These are phyloP conservation scores for Drosophila trichaetosa DNA, from an alignment of 2,888 invertebrate species.

Conservation along the genomic window DNA sequence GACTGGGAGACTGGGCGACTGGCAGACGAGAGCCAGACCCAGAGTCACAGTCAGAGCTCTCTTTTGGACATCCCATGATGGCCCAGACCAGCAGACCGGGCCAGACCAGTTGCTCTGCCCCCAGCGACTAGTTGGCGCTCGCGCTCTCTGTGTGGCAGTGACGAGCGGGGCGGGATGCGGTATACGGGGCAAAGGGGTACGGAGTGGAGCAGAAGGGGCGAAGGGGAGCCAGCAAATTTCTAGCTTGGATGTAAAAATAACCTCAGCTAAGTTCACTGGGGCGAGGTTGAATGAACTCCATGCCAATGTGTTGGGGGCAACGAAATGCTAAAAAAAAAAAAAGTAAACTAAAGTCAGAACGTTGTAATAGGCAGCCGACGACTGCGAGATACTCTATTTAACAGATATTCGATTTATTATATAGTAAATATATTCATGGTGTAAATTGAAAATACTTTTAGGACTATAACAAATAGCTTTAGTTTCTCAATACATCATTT, in stretches of 20 bases:
- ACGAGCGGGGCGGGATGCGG: slow-evolving; percentile 7
- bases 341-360: slow-evolving; percentile 25
- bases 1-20: slow-evolving; percentile 32
- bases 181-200: too few relatives aligned
- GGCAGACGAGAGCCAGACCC: slow-evolving; percentile 34
- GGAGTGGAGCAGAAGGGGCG: background rate
- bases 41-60: slow-evolving; percentile 16
- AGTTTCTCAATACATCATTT: fast-evolving
- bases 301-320: slow-evolving; percentile 49
- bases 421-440: background rate
- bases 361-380: background rate
- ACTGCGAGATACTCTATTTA: slow-evolving; percentile 7
- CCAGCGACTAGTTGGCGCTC: slow-evolving; percentile 58
- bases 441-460: background rate
- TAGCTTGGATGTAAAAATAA: slow-evolving; percentile 83
- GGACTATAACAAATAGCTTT: background rate
- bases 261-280: slow-evolving; percentile 85
- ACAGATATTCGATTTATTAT: background rate
- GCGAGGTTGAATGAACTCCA: slow-evolving; percentile 85
- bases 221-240: slow-evolving; percentile 23
- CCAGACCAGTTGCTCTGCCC: slow-evolving; percentile 71
- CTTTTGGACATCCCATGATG: slow-evolving; percentile 15
- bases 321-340: slow-evolving; percentile 34
- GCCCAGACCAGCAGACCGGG: slow-evolving; percentile 58
- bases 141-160: slow-evolving; percentile 27